Percentiles rank a stretch among this genome's conserved stretches.
These are phyloP conservation scores for Antrozous pallidus DNA, from an alignment of 2,797 vertebrate species.

Conservation along the genomic window DNA sequence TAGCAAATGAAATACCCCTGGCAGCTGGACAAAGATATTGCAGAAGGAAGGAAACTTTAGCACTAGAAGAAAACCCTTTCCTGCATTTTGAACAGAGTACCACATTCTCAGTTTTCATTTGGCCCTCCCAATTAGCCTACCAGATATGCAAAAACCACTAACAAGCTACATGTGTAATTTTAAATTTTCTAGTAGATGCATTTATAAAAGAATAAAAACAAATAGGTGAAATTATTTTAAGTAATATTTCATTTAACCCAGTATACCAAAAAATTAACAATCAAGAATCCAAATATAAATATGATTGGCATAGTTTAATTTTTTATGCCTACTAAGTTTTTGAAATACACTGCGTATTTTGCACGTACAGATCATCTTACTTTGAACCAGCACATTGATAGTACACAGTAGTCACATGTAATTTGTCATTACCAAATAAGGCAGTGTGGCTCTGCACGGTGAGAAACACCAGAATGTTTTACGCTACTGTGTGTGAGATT, in stretches of 20 bases:
- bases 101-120: neutral
- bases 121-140: neutral
- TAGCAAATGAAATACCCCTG: neutral
- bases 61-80: neutral
- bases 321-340: neutral
- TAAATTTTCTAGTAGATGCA: neutral
- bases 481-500: neutral
- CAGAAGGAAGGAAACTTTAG: neutral
- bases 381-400: neutral
- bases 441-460: neutral
- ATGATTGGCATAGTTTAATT: neutral
- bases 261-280: neutral
- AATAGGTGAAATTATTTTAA: neutral
- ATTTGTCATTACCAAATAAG: neutral
- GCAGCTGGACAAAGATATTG: neutral
- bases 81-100: neutral
- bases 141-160: neutral
- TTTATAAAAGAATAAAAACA: neutral
- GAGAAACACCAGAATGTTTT: neutral
- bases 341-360: neutral
- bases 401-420: neutral
- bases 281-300: neutral
- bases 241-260: neutral
- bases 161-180: neutral
- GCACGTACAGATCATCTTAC: neutral